These are phyloP conservation scores for Candoia aspera DNA, from an alignment of 2,113 vertebrate species.

Conservation along the genomic window DNA sequence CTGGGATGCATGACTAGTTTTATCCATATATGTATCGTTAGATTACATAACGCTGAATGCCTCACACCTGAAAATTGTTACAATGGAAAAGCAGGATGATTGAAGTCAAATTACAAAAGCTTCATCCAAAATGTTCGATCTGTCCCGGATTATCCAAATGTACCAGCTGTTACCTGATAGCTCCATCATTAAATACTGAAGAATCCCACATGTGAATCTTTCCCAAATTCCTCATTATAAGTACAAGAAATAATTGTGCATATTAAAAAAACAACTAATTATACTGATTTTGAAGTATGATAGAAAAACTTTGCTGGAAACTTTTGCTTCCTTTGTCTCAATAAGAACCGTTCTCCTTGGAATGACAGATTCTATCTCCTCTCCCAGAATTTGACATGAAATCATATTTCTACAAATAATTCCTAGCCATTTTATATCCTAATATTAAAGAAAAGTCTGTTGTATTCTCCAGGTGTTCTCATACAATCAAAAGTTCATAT, in stretches of 20 bases:
- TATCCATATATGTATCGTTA: neutral
- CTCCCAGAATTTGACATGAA: constrained; percentile 24
- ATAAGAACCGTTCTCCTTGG: constrained; percentile 36
- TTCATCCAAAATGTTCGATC: neutral
- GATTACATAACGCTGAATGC: neutral
- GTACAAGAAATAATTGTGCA: constrained; percentile 36
- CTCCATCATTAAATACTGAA: neutral
- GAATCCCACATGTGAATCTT: neutral
- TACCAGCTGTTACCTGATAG: neutral
- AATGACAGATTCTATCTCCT: constrained; percentile 1
- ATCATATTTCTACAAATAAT: constrained; percentile 25
- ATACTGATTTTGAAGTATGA: constrained; percentile 34
- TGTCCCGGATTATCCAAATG: neutral
- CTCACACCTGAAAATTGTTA: neutral
- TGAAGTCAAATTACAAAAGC: neutral
- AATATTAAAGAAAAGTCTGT: neutral
- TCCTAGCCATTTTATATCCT: neutral
- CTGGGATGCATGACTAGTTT: neutral
- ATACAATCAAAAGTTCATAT: neutral
- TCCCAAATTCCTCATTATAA: neutral
- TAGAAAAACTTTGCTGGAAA: neutral
- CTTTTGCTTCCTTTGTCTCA: constrained; percentile 25
- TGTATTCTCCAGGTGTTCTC: neutral
- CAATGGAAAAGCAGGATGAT: neutral
- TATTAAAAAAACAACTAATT: constrained; percentile 47